Conservation (phyloP, 2,888 invertebrate genomes). For the Cancer borealis region DNA sequence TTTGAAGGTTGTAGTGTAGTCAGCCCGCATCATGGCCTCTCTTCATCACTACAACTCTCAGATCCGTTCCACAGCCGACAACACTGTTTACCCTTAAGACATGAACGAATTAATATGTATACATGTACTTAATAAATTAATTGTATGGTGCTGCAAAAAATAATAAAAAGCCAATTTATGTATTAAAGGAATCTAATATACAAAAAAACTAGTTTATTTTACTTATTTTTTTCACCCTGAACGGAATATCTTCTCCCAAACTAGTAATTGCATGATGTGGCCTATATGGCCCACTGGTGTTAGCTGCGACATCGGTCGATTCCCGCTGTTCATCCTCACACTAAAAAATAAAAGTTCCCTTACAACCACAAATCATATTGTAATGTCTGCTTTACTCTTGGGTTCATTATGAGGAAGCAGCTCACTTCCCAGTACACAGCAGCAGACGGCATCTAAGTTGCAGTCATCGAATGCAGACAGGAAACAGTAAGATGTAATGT, state of each 20-base stretch:
- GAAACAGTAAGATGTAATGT: too few relatives aligned
- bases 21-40: neutral
- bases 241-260: neutral
- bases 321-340: too few relatives aligned
- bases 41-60: neutral
- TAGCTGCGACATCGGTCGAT: too few relatives aligned
- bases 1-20: neutral
- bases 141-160: neutral
- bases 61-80: neutral
- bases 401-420: too few relatives aligned
- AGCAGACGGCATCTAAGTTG: too few relatives aligned
- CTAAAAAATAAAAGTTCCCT: too few relatives aligned
- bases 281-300: neutral
- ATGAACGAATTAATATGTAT: neutral
- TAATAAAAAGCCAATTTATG: neutral
- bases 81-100: neutral
- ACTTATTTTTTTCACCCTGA: neutral
- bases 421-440: too few relatives aligned
- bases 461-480: too few relatives aligned
- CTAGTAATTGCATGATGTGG: neutral
- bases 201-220: neutral
- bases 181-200: neutral
- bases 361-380: too few relatives aligned
- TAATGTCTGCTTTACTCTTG: too few relatives aligned
- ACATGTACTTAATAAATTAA: neutral